These are phyloP conservation scores for Patella depressa DNA, from an alignment of 2,888 invertebrate genomes.

Conservation along the genomic window DNA sequence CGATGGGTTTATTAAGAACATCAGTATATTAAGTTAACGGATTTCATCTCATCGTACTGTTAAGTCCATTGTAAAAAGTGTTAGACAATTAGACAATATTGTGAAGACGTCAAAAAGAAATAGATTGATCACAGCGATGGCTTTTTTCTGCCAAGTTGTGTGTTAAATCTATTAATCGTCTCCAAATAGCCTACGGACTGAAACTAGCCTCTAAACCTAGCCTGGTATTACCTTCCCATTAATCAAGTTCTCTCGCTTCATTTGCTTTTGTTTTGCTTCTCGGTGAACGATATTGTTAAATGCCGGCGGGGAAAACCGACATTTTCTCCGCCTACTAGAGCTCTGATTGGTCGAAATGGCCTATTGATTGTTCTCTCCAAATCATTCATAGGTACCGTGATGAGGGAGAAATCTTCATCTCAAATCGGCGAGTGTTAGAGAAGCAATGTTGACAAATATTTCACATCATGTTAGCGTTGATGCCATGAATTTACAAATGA, in stretches of 20 bases:
- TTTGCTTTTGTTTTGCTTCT: conserved; percentile 7
- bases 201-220: conserved; percentile 3
- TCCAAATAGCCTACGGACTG: conserved; percentile 14
- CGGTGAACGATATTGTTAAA: conserved; percentile 1
- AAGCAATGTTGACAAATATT: conserved; percentile 26
- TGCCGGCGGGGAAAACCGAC: neutral
- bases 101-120: conserved; percentile 4
- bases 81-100: neutral
- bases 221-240: neutral
- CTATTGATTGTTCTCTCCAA: neutral
- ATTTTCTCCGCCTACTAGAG: neutral
- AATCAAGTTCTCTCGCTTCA: conserved; percentile 7
- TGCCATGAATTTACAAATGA: conserved; percentile 24
- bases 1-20: too few relatives aligned
- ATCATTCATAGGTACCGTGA: conserved; percentile 1
- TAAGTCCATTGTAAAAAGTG: neutral
- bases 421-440: neutral
- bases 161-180: conserved; percentile 28
- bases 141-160: conserved; percentile 17
- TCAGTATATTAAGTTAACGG: too few relatives aligned
- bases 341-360: conserved; percentile 8
- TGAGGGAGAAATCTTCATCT: neutral
- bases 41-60: too few relatives aligned
- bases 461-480: conserved; percentile 24
- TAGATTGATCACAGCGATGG: neutral